Base-by-base conservation (phyloP, 37 sponge, comb jelly and placozoan species). In the Bolinopsis microptera region DNA sequence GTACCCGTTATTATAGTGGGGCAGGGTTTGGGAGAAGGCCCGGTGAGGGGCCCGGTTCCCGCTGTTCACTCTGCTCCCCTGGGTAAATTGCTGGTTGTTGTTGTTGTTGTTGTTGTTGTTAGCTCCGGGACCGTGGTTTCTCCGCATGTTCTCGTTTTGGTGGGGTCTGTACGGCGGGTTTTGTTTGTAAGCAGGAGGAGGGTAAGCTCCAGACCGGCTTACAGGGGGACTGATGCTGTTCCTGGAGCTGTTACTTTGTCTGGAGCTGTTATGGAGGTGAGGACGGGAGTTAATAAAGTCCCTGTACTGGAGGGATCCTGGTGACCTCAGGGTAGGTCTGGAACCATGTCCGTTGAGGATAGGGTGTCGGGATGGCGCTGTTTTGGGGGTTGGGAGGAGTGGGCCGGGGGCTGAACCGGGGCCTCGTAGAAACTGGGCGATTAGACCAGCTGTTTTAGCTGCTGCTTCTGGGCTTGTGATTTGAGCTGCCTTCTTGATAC, bases 401-500 rank as follows among this genome's bases (percentile, higher is more conserved):
- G 80, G 80, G 61, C 61, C 61, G 61, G 61, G 13, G 5, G 61
- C 5, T 48, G 61, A 48, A 48, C 61, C 61, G 13, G 61, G 61
- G 13, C 80, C 80, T 32, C 80, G 35, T 36, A 77, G 36, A 32
- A 77, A 32, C 32, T 77, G 80, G 36, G 80, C 80, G 22, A 77
- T 77, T 0, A 77, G 36, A 21, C 80, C 80, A 35, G 80, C 80
- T 32, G 80, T 77, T 77, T 77, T 77, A 2, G 80, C 80, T 34
- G 80, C 80, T 34, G 80, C 80, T 77, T 77, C 80, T 35, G 80
- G 80, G 37, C 80, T 77, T 21, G 80, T 35, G 21, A 77, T 36
- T 3, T 9, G 3, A 32, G 80, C 9, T 77, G 27, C 9, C 21
- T 77, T 77, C 5, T 27, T 27, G 18, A 34, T 16, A 18, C 33